Base-by-base conservation (phyloP, 1,140 invertebrate species). In the Eupeodes corollae region DNA sequence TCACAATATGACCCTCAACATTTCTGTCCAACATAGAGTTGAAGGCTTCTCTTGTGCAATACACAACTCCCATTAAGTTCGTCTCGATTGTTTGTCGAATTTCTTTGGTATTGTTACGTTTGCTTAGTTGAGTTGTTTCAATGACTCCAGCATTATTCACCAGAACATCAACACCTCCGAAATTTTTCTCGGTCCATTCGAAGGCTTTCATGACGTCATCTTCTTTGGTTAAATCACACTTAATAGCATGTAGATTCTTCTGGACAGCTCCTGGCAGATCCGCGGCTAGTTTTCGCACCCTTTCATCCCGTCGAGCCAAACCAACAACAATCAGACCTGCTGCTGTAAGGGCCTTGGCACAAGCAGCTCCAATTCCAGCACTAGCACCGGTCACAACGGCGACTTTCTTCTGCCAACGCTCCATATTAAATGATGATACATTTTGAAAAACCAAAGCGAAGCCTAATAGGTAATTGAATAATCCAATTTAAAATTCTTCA, bases 71-170 rank as follows among this genome's bases (percentile, higher is more conserved):
- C 47, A 84, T 69, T 1, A 86, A 69, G 56, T 89, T 90, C 0
- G 81, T 76, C 35, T 87, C 77, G 30, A 88, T 45, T 14, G 71
- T 62, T 12, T 54, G 26, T 15, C 54, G 53, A 57, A 71, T 69
- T 6, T 60, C 56, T 8, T 50, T 15, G 1, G 70, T 57, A 32
- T 67, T 64, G 5, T 31, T 61, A 49, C 69, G 72, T 69, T 56
- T 72, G 51, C 58, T 56, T 74, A 77, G 30, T 65, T 59, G 53
- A 53, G 60, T 73, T 71, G 75, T 57, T 67, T 56, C 53, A 1
- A 72, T 61, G 2, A 81, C 56, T 2, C 80, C 86, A 13, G 86
- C 85, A 65, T 84, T 86, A 61, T 86, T 89, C 33, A 90, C 70
- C 33, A 86, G 68, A 5, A 88, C 69, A 56, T 87, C 78, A 1